These are phyloP conservation scores for Oenanthe oenanthe DNA, from an alignment of 2,113 vertebrate genomes.

Conservation along the genomic window DNA sequence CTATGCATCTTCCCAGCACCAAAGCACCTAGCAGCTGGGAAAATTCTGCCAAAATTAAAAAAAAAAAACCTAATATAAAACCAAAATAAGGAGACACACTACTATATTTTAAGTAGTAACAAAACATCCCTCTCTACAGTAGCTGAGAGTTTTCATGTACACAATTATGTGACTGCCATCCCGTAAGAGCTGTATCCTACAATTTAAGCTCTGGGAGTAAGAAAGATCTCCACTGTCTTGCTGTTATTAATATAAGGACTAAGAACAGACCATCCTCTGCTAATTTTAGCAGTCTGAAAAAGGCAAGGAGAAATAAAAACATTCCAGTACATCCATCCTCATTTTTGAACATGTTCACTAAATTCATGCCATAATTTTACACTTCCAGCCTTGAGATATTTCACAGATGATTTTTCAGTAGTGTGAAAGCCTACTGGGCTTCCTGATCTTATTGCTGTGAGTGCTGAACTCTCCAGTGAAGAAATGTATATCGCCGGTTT, in stretches of 20 bases:
- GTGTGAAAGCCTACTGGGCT: background rate
- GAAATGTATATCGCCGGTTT: background rate
- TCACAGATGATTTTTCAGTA: background rate
- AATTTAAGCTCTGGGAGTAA: background rate
- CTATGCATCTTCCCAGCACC: background rate
- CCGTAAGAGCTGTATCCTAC: background rate
- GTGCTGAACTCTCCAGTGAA: background rate
- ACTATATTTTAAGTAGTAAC: background rate
- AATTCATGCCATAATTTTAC: background rate
- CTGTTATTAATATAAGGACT: background rate
- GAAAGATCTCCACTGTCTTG: background rate
- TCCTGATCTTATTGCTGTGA: background rate
- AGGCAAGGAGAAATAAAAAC: background rate
- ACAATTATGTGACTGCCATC: background rate
- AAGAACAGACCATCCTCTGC: background rate
- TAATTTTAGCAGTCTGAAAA: background rate
- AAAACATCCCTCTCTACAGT: background rate
- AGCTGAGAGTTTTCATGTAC: background rate
- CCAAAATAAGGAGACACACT: background rate
- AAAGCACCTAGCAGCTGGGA: background rate
- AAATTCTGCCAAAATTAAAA: background rate
- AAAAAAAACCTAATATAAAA: background rate
- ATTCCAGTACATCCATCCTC: background rate
- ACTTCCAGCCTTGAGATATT: background rate
- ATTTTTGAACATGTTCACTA: background rate